Evolutionary conservation across 2,888 invertebrate species (phyloP), one percentile per base, ranked within the genome.

Genomic region (Lithophane ornitopus): DNA sequence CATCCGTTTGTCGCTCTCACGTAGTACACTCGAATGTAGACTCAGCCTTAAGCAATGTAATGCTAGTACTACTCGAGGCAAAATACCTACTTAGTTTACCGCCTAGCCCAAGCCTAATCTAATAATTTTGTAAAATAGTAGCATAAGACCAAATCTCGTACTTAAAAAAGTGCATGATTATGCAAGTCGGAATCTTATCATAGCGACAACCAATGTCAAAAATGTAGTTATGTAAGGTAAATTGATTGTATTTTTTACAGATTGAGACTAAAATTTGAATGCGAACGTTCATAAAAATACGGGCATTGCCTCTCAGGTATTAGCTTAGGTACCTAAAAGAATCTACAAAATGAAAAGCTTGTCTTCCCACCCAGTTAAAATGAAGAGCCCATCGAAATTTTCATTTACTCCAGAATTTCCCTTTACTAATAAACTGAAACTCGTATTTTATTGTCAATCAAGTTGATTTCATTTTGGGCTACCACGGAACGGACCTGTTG

Each of bases 391-490:
- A 71, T 78, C 26, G 59, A 65, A 34, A 69, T 74, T 59, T 56
- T 59, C 41, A 76, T 70, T 73, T 46, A 41, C 26, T 65, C 14
- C 41, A 46, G 28, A 67, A 61, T 44, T 63, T 56, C 26, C 28
- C 14, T 68, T 62, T 62, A 69, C 68, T 80, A 77, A 76, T 83
- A 58, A 83, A 80, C 62, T 59, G 54, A 68, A 74, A 69, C 61
- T 76, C 59, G 65, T 74, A 75, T 75, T 71, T 74, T 68, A 75
- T 62, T 75, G 74, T 68, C 70, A 82, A 69, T 69, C 56, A 70
- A 82, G 61, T 70, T 71, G 26, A 76, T 83, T 82, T 80, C 68
- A 77, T 83, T 82, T 82, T 65, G 39, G n/a, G 14, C 16, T 58
- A 49, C 76, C 65, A 22, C 46, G 54, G 52, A 62, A 59, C 58